Conservation (phyloP, 2,797 vertebrate genomes). For the Sphenopsis melanotis region DNA sequence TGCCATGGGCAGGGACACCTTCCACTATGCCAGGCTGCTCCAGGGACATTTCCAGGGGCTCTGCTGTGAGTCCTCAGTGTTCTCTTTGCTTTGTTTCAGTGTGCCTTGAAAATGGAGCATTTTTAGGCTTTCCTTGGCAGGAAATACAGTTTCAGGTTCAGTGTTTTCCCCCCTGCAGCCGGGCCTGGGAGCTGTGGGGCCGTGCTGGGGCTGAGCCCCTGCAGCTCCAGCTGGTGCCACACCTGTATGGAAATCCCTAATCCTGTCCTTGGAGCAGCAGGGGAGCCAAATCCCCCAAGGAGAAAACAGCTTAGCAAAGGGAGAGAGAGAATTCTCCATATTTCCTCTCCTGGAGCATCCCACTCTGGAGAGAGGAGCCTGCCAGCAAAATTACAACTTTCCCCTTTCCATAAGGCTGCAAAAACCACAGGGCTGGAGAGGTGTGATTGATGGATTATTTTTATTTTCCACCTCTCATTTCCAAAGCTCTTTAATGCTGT, state of each 20-base stretch:
- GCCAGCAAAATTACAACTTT: neutral
- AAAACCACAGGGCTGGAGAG: neutral
- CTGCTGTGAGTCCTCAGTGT: fast-evolving
- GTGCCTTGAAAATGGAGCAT: neutral
- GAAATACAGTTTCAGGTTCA: neutral
- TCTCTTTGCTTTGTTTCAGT: neutral
- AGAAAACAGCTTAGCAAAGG: neutral
- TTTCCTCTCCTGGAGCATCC: neutral
- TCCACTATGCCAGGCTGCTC: neutral
- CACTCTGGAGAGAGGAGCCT: neutral
- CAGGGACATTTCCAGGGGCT: neutral
- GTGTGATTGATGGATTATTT: neutral
- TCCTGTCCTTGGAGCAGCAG: neutral
- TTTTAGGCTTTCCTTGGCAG: neutral
- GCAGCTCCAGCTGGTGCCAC: constrained; percentile 12
- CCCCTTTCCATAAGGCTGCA: neutral
- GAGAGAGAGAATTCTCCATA: neutral
- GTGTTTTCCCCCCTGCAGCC: neutral
- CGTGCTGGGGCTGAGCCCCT: neutral
- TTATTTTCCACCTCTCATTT: neutral
- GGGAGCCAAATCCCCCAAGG: neutral
- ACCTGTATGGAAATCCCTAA: constrained; percentile 61
- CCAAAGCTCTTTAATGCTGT: neutral
- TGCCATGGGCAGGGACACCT: neutral
- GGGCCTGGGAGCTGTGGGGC: neutral